Evolutionary conservation across 2,888 invertebrate genomes (phyloP).

Genomic region (Agrochola litura): DNA sequence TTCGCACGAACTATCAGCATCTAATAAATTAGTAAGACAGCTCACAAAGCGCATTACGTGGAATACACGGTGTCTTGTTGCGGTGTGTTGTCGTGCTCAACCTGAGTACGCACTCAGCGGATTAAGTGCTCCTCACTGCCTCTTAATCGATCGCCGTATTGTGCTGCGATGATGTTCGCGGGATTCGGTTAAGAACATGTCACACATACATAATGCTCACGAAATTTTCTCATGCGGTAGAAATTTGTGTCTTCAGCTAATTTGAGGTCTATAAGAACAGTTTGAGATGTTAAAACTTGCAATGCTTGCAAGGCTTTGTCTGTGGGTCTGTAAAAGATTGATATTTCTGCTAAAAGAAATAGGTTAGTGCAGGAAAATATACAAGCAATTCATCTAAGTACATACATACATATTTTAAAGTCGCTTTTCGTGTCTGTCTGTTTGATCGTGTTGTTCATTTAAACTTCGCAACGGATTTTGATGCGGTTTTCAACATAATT

Average conservation of each 20-base stretch:
- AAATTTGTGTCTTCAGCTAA: background rate
- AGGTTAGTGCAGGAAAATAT: no score
- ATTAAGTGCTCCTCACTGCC: slow-evolving; percentile 69
- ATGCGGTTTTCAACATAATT: no score
- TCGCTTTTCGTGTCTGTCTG: no score
- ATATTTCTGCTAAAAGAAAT: no score
- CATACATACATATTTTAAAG: no score
- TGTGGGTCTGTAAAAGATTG: no score
- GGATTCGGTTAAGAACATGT: background rate
- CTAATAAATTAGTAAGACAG: slow-evolving; percentile 38
- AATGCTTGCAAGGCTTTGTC: no score
- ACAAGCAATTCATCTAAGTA: no score
- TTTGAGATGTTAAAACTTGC: no score
- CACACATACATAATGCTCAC: slow-evolving; percentile 1
- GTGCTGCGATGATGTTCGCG: slow-evolving; percentile 23
- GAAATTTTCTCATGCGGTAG: background rate
- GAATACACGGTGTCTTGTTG: slow-evolving; percentile 47
- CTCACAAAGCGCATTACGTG: slow-evolving; percentile 41
- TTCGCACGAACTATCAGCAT: background rate
- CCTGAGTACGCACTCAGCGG: slow-evolving; percentile 71
- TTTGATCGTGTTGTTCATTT: no score
- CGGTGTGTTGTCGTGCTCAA: slow-evolving; percentile 64
- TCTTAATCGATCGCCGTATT: slow-evolving; percentile 66
- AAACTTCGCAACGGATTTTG: no score
- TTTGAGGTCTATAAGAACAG: background rate